Evolutionary conservation across 2,797 vertebrate species (phyloP).

Genomic region (Danio aesculapii): DNA sequence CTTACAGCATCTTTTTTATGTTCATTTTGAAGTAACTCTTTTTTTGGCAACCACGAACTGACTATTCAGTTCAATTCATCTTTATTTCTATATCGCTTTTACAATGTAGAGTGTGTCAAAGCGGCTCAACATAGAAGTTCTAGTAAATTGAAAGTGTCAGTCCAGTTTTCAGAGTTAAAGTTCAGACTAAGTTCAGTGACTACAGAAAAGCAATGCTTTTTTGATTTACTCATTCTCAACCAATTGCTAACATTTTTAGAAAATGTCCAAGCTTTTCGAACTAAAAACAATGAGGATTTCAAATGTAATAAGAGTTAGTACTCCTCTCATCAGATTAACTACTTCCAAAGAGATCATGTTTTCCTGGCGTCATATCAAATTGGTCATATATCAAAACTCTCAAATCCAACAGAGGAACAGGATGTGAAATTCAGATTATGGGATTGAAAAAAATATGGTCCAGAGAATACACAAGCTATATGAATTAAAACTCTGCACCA

Average conservation of each 20-base stretch:
- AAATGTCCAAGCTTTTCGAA: conserved; percentile 71
- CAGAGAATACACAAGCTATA: conserved; percentile 45
- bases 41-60: conserved; percentile 71
- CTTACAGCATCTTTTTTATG: conserved; percentile 51
- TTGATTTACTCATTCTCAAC: conserved; percentile 63
- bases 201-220: conserved; percentile 64
- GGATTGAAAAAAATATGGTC: conserved; percentile 23
- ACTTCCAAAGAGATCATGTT: conserved; percentile 57
- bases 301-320: conserved; percentile 64
- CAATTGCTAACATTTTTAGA: conserved; percentile 62
- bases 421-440: conserved; percentile 45
- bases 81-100: not conserved
- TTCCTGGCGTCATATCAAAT: conserved; percentile 52
- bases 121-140: no score
- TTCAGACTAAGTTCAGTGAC: no score
- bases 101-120: no score
- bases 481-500: conserved; percentile 41
- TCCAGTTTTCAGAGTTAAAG: no score
- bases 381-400: conserved; percentile 57
- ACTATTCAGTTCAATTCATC: conserved; percentile 63
- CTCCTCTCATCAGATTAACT: conserved; percentile 52
- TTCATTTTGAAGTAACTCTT: conserved; percentile 55
- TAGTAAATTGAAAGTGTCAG: no score
- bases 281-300: conserved; percentile 68
- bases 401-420: conserved; percentile 53